These are phyloP conservation scores for Lanius ludovicianus DNA, from an alignment of 2,113 vertebrate genomes.

Conservation along the genomic window DNA sequence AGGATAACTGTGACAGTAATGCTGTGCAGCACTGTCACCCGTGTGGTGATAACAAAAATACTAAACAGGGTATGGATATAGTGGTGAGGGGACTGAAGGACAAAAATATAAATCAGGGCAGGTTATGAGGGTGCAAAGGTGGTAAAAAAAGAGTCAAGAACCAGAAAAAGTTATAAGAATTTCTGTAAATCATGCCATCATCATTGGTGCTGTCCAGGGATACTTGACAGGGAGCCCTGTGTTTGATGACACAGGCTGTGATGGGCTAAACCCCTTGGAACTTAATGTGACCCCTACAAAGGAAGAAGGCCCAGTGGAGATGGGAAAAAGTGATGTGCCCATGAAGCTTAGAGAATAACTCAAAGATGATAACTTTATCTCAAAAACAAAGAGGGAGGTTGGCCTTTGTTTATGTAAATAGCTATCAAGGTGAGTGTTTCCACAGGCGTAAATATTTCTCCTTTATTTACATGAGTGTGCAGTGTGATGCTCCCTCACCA, in stretches of 20 bases:
- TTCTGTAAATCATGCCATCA: neutral
- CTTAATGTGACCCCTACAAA: fast-evolving
- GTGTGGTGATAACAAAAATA: neutral
- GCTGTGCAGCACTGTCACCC: neutral
- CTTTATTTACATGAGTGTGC: neutral
- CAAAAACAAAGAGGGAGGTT: neutral
- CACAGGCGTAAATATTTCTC: neutral
- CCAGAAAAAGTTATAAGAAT: neutral
- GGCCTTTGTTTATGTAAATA: neutral
- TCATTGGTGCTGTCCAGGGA: neutral
- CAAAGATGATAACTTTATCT: neutral
- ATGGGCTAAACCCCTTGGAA: neutral
- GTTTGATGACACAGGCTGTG: neutral
- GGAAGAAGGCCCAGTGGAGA: no score
- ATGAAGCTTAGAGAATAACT: neutral
- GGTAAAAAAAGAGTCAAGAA: neutral
- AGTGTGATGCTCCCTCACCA: neutral
- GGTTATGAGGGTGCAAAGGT: neutral
- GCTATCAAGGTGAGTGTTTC: neutral
- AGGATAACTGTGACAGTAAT: neutral
- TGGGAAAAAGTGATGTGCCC: neutral
- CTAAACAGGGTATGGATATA: neutral
- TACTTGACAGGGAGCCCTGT: neutral
- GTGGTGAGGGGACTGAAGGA: neutral
- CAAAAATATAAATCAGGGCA: neutral